These are phyloP conservation scores for Cliona cf. orientalis DNA, from an alignment of 37 sponge, comb jelly and placozoan species.

Conservation along the genomic window DNA sequence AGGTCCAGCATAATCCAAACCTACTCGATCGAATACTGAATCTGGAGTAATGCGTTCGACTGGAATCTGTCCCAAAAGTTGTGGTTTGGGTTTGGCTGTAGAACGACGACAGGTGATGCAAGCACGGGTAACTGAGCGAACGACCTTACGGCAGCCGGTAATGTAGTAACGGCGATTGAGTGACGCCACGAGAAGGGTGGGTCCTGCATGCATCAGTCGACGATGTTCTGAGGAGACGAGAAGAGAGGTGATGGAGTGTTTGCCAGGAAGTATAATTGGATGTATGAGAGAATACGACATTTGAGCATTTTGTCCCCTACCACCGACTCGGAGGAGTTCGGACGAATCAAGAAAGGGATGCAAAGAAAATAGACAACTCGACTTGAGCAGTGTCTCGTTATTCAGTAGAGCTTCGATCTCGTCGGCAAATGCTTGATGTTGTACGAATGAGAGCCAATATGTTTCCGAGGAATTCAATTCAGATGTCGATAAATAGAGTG, in stretches of 20 bases:
- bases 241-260: background rate
- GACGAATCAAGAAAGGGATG: too few species aligned
- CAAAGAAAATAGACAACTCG: too few species aligned
- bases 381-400: too few species aligned
- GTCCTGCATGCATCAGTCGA: conserved; percentile 14
- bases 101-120: background rate
- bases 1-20: conserved; percentile 48
- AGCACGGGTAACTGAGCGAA: background rate
- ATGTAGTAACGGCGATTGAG: background rate
- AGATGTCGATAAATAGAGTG: too few species aligned
- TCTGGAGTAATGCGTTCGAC: too few species aligned
- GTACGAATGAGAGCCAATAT: too few species aligned
- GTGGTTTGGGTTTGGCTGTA: background rate
- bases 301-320: background rate
- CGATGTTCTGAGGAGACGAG: background rate
- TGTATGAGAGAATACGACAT: background rate
- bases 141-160: too few species aligned
- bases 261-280: background rate
- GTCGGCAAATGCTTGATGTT: too few species aligned
- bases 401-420: too few species aligned
- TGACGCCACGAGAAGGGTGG: background rate
- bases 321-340: conserved; percentile 1
- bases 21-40: background rate
- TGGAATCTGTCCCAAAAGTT: conserved; percentile 9
- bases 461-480: too few species aligned